Evolutionary conservation across 2,888 invertebrate genomes (phyloP).

Genomic region (Macaria notata): DNA sequence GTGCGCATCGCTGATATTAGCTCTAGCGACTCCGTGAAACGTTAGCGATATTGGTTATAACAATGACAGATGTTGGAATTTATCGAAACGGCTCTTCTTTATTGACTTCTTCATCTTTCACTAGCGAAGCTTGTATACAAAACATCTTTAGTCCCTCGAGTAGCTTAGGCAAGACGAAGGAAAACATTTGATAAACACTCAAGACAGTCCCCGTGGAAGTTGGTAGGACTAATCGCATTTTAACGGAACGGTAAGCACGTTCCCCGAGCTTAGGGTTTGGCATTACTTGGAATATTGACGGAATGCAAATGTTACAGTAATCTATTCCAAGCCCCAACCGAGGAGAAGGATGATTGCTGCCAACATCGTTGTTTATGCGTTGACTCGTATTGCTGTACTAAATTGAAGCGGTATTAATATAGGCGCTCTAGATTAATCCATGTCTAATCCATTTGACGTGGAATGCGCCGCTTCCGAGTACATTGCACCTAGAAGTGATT

Average conservation of each 20-base stretch:
- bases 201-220: slow-evolving; percentile 42
- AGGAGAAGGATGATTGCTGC: slow-evolving; percentile 31
- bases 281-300: slow-evolving; percentile 45
- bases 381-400: slow-evolving; percentile 17
- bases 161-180: slow-evolving; percentile 38
- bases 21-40: too few relatives aligned
- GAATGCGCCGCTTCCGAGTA: slow-evolving; percentile 21
- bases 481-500: slow-evolving; percentile 27
- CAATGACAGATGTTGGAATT: too few relatives aligned
- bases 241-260: slow-evolving; percentile 49
- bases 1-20: slow-evolving; percentile 33
- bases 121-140: too few relatives aligned
- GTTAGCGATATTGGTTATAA: too few relatives aligned
- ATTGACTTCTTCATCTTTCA: too few relatives aligned
- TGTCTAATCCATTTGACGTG: slow-evolving; percentile 26
- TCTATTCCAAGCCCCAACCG: slow-evolving; percentile 38
- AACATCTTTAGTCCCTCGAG: slow-evolving; percentile 25
- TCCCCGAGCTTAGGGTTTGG: slow-evolving; percentile 44
- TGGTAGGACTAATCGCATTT: slow-evolving; percentile 55
- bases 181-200: slow-evolving; percentile 43
- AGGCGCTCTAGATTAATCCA: slow-evolving; percentile 22
- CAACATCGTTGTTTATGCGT: slow-evolving; percentile 13
- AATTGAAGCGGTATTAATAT: slow-evolving; percentile 17
- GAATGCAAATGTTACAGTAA: slow-evolving; percentile 61
- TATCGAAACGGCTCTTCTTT: too few relatives aligned